Base-by-base conservation (phyloP, 2,113 vertebrate genomes). In the Propithecus coquereli region DNA sequence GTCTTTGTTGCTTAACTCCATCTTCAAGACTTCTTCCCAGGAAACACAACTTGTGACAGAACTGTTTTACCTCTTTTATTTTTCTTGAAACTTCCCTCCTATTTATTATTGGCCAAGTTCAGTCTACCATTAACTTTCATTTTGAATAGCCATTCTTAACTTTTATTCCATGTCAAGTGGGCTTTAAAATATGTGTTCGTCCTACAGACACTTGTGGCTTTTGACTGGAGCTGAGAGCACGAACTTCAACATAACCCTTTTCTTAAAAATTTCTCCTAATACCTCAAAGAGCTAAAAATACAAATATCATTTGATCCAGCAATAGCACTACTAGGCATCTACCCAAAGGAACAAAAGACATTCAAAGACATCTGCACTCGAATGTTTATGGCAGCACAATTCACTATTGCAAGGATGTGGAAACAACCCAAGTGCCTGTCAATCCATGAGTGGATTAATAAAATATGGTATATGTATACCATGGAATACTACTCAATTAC, bases 101-200 rank as follows among this genome's bases (percentile, higher is more conserved):
- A 22, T 66, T 88, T 16, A 17, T 79, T 18, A 82, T 13, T 82
- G 32, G 52, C 47, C 90, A 96, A 71, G 18, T 59, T 81, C 22
- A 66, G 16, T 13, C 40, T 85, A 66, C 23, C 20, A 61, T 65
- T 70, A 93, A 54, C 57, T 90, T 82, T 54, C 45, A 83, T 82
- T 73, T 73, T 13, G 5, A 91, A 61, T 81, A 57, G 40, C 10
- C 45, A 79, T 43, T 83, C 54, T 91, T 73, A 73, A 81, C 25
- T 90, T 96, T 94, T 82, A 92, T 90, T 80, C 18, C 27, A 32
- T 16, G 34, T 3, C n/a, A 30, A 87, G 6, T 90, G 12, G 1
- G 34, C 22, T 95, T 92, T 87, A 61, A 97, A 92, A 79, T 70
- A 82, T 82, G 87, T 87, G 16, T 37, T 74, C 8, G 18, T 80